Conservation (phyloP, 2,888 invertebrate species). For the Ennomos quercinarius region DNA sequence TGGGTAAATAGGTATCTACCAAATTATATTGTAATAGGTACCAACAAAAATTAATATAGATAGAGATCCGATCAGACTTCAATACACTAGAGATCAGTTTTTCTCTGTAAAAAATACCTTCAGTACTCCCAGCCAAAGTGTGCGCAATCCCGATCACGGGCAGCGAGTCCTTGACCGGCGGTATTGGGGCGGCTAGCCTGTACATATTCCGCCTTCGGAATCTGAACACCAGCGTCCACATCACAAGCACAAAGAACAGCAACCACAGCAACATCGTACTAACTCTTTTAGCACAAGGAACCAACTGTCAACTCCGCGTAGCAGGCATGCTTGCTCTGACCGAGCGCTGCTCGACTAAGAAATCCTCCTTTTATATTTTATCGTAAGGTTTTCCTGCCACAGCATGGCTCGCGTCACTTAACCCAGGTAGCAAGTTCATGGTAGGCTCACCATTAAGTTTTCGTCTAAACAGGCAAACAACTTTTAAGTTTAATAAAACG, state of each 20-base stretch:
- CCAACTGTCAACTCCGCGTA: slow-evolving; percentile 13
- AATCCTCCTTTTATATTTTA: slow-evolving; percentile 11
- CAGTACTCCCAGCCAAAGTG: slow-evolving; percentile 56
- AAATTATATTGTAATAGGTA: no score
- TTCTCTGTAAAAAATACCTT: slow-evolving; percentile 48
- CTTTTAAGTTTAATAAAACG: no score
- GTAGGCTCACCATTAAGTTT: slow-evolving; percentile 47
- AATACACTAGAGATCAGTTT: no score
- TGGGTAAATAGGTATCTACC: no score
- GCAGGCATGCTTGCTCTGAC: slow-evolving; percentile 13
- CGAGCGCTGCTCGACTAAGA: slow-evolving; percentile 8
- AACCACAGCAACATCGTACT: slow-evolving; percentile 58
- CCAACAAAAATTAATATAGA: no score
- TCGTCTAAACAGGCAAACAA: slow-evolving; percentile 34
- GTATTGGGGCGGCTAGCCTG: slow-evolving; percentile 56
- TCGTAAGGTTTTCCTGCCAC: slow-evolving; percentile 13
- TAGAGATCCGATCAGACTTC: no score
- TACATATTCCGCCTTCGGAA: slow-evolving; percentile 63
- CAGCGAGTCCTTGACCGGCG: slow-evolving; percentile 43
- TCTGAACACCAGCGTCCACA: slow-evolving; percentile 56
- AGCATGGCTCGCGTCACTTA: slow-evolving; percentile 13
- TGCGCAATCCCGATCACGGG: slow-evolving; percentile 66
- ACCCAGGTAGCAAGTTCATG: slow-evolving; percentile 60
- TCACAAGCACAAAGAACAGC: slow-evolving; percentile 47
- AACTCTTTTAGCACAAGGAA: slow-evolving; percentile 4